phyloP scores from a whole-genome alignment of 64 coral and sea anemone genomes.

The Pachyseris speciosa region DNA sequence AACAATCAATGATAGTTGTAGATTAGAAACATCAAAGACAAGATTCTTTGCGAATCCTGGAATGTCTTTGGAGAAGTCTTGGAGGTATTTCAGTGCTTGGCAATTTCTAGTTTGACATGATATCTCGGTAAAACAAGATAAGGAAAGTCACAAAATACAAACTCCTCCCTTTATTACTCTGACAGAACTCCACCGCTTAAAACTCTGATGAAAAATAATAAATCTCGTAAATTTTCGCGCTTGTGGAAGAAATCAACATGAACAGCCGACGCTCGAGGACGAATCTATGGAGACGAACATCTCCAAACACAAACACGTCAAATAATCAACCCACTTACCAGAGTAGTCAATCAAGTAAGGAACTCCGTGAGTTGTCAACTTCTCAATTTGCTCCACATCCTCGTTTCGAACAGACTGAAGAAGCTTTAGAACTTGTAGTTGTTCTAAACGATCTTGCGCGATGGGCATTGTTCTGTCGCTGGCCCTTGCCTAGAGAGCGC shows the following conservation, averaged over 20 bases:
- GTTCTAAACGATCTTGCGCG: constrained; percentile 83
- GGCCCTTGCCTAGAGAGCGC: constrained; percentile 46
- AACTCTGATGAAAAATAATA: not conserved
- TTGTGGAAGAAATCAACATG: too few species aligned
- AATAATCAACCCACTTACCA: constrained; percentile 60
- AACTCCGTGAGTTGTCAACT: constrained; percentile 85
- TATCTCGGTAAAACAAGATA: too few species aligned
- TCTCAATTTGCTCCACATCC: constrained; percentile 94
- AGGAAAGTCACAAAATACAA: too few species aligned
- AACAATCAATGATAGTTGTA: too few species aligned
- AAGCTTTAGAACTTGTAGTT: constrained; percentile 93
- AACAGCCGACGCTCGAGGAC: not conserved
- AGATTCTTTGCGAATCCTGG: too few species aligned
- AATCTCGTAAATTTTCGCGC: too few species aligned
- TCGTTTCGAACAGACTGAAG: constrained; percentile 96
- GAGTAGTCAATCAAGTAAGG: constrained; percentile 94
- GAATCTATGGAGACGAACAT: constrained; percentile 12
- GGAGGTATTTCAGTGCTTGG: too few species aligned
- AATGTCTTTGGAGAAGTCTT: too few species aligned
- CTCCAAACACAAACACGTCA: not conserved
- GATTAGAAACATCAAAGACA: too few species aligned
- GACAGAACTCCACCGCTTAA: not conserved
- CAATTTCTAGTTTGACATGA: too few species aligned
- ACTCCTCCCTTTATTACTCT: too few species aligned
- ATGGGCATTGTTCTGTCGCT: constrained; percentile 87